These are phyloP conservation scores for Cassiopea xamachana DNA, from an alignment of 30 jellyfish, hydroid and myxozoan species.

Conservation along the genomic window DNA sequence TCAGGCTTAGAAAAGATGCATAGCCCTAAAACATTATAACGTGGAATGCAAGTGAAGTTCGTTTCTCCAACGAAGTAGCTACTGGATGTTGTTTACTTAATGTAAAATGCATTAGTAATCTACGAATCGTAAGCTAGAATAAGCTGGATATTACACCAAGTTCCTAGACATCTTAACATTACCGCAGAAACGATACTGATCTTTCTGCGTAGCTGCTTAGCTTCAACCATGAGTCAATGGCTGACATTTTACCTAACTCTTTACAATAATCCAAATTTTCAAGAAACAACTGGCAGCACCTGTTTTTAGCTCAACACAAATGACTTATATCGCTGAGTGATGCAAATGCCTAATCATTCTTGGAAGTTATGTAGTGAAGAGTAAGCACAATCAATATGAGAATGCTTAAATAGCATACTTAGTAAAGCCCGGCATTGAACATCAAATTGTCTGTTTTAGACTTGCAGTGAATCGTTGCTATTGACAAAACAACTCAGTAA, in stretches of 20 bases:
- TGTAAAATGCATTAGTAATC: constrained; percentile 23
- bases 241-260: neutral
- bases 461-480: too few relatives aligned
- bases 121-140: constrained; percentile 7
- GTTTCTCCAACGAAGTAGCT: neutral
- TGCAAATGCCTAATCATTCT: too few relatives aligned
- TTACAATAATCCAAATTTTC: neutral
- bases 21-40: neutral
- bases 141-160: constrained; percentile 53
- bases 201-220: constrained; percentile 36
- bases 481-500: too few relatives aligned
- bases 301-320: too few relatives aligned
- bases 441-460: too few relatives aligned
- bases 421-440: too few relatives aligned
- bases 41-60: neutral
- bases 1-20: too few relatives aligned
- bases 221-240: neutral
- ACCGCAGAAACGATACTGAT: constrained; percentile 54
- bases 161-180: constrained; percentile 57
- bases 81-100: neutral
- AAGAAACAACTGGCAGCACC: neutral
- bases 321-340: too few relatives aligned
- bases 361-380: too few relatives aligned
- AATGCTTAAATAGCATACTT: too few relatives aligned
- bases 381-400: too few relatives aligned